These are phyloP conservation scores for Armadillidium nasatum DNA, from an alignment of 1,140 invertebrate species.

Conservation along the genomic window DNA sequence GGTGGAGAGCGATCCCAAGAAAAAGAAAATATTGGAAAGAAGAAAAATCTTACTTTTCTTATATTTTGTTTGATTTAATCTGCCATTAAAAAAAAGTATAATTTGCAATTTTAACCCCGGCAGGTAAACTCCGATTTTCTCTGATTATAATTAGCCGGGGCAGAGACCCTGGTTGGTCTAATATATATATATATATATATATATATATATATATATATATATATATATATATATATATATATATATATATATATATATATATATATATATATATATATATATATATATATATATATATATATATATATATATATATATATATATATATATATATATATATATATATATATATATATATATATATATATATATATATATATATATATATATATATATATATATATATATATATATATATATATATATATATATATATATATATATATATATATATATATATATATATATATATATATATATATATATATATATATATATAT, in stretches of 20 bases:
- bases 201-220: neutral
- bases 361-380: neutral
- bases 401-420: conserved; percentile 1
- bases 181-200: too few relatives aligned
- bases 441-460: conserved; percentile 1
- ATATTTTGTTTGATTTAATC: too few relatives aligned
- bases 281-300: conserved; percentile 1
- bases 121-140: too few relatives aligned
- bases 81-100: too few relatives aligned
- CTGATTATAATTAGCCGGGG: too few relatives aligned
- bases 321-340: neutral
- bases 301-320: neutral
- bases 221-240: conserved; percentile 1
- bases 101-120: too few relatives aligned
- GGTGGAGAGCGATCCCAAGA: too few relatives aligned
- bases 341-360: conserved; percentile 1
- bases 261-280: conserved; percentile 6
- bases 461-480: conserved; percentile 1
- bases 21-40: too few relatives aligned
- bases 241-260: conserved; percentile 6
- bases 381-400: conserved; percentile 1
- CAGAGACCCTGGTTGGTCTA: too few relatives aligned
- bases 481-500: neutral
- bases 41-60: too few relatives aligned
- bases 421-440: neutral